Evolutionary conservation across 1,140 invertebrate genomes (phyloP).

Genomic region (Manduca sexta): DNA sequence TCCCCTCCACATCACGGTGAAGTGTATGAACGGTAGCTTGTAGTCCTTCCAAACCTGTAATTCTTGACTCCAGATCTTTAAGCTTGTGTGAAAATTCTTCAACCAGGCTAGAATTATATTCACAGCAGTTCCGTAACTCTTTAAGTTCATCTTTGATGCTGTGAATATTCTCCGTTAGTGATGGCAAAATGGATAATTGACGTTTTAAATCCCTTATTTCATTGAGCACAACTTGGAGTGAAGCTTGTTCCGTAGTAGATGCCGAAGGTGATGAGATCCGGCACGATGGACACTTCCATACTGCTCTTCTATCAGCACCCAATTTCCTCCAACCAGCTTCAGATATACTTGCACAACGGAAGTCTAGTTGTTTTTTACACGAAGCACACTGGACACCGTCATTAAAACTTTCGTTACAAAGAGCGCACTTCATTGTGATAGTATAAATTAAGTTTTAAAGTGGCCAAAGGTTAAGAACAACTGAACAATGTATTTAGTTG

Average conservation of each 20-base stretch:
- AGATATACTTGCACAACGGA: slow-evolving; percentile 13
- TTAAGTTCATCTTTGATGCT: slow-evolving; percentile 9
- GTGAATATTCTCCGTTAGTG: slow-evolving; percentile 2
- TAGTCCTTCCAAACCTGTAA: neutral
- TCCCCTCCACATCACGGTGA: neutral
- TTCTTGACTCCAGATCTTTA: neutral
- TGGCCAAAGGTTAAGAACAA: too few relatives aligned
- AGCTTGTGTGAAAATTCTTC: slow-evolving; percentile 7
- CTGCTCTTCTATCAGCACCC: slow-evolving; percentile 9
- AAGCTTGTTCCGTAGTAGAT: neutral
- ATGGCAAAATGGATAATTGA: slow-evolving; percentile 4
- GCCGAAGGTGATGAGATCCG: neutral
- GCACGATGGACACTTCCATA: slow-evolving; percentile 18
- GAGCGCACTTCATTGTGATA: slow-evolving; percentile 15
- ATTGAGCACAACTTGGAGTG: slow-evolving; percentile 5
- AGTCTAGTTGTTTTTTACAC: slow-evolving; percentile 16
- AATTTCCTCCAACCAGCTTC: slow-evolving; percentile 15
- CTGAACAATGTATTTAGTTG: too few relatives aligned
- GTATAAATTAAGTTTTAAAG: too few relatives aligned
- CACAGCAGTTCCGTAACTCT: slow-evolving; percentile 1
- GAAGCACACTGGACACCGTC: slow-evolving; percentile 14
- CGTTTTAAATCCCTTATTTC: slow-evolving; percentile 12
- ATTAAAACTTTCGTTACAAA: slow-evolving; percentile 6
- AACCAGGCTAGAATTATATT: slow-evolving; percentile 2
- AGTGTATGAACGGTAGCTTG: neutral